These are phyloP conservation scores for Drosophila varians DNA, from an alignment of 1,140 invertebrate species.

Conservation along the genomic window DNA sequence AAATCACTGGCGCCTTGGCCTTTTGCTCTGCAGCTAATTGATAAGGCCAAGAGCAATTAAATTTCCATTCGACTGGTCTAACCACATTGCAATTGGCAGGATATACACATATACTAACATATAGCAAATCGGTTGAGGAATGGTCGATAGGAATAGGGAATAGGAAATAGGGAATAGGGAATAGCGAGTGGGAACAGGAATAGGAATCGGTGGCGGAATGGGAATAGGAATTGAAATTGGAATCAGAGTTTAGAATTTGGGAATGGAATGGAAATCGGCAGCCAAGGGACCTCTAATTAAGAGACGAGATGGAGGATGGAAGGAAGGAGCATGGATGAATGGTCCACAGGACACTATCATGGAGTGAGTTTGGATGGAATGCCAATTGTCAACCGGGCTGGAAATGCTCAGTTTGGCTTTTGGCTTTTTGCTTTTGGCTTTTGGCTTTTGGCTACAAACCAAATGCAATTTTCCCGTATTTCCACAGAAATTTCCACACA, in stretches of 20 bases:
- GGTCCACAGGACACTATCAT: too few species aligned
- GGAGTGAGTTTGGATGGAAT: not conserved
- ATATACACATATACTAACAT: too few species aligned
- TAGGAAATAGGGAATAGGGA: not conserved
- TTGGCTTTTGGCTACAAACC: conserved; percentile 12
- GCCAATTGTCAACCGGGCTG: not conserved
- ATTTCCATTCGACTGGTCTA: conserved; percentile 7
- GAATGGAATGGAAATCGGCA: not conserved
- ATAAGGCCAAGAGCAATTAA: conserved; percentile 4
- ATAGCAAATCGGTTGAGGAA: too few species aligned
- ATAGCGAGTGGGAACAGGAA: not conserved
- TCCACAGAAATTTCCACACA: not conserved
- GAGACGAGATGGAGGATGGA: not conserved
- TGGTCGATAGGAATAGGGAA: not conserved
- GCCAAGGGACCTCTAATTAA: conserved; percentile 20
- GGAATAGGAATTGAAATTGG: not conserved
- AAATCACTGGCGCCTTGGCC: not conserved
- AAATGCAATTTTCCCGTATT: conserved; percentile 30
- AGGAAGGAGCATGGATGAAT: not conserved
- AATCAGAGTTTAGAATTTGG: not conserved
- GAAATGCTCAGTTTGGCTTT: conserved; percentile 1
- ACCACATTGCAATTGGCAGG: not conserved
- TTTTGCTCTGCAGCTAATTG: conserved; percentile 7
- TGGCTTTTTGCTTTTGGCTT: not conserved
- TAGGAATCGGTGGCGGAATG: not conserved